phyloP scores from a whole-genome alignment of 2,797 vertebrate species.

The Sitta carolinensis region DNA sequence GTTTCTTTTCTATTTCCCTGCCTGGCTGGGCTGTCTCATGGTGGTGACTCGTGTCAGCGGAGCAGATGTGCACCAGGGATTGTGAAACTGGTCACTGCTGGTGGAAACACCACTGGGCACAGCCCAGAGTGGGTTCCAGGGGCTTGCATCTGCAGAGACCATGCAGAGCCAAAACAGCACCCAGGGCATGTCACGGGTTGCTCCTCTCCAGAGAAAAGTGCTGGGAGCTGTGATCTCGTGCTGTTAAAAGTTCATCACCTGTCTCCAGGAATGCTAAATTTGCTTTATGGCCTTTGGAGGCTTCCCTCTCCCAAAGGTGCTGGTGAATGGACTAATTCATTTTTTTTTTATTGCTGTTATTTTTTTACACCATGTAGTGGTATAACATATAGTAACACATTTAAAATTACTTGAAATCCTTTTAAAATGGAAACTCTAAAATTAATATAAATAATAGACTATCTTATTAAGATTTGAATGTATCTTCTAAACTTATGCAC shows the following conservation, averaged over 20 bases:
- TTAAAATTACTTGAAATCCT: not conserved
- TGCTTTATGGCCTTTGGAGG: not conserved
- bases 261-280: not conserved
- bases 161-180: fast-evolving
- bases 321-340: not conserved
- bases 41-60: not conserved
- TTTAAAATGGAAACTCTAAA: not conserved
- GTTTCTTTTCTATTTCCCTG: not conserved
- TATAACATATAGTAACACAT: not conserved
- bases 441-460: not conserved
- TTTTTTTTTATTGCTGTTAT: not conserved
- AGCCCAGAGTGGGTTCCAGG: fast-evolving
- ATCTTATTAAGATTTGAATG: not conserved
- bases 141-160: no score
- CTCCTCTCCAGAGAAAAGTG: fast-evolving
- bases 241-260: not conserved
- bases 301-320: not conserved
- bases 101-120: fast-evolving
- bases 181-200: not conserved
- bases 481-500: not conserved
- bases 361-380: not conserved
- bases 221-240: fast-evolving
- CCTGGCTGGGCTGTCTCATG: not conserved
- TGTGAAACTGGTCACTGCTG: not conserved
- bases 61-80: not conserved